These are phyloP conservation scores for Metaphire vulgaris DNA, from an alignment of 1,140 invertebrate genomes.

Conservation along the genomic window DNA sequence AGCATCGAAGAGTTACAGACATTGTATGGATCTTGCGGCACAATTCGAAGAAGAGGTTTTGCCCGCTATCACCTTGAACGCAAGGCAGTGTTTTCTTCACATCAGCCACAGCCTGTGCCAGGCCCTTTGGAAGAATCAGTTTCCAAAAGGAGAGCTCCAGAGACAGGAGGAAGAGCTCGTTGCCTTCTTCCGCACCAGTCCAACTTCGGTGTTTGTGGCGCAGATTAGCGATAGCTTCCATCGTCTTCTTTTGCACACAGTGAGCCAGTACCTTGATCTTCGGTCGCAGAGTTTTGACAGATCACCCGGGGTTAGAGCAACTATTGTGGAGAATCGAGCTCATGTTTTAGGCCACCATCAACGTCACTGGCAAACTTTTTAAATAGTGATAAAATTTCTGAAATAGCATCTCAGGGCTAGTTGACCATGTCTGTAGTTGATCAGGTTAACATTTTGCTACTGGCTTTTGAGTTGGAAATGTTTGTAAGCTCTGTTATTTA, in stretches of 20 bases:
- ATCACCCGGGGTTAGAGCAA: neutral
- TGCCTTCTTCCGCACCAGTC: neutral
- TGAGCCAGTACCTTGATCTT: neutral
- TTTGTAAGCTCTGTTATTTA: too few relatives aligned
- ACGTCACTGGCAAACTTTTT: neutral
- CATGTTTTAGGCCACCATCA: neutral
- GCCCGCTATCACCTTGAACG: neutral
- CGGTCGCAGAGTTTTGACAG: neutral
- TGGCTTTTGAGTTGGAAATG: too few relatives aligned
- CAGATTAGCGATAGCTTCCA: neutral
- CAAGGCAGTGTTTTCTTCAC: neutral
- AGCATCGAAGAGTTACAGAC: too few relatives aligned
- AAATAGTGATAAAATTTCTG: neutral
- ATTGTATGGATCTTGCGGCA: neutral
- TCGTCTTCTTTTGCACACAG: neutral
- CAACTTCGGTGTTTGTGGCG: neutral
- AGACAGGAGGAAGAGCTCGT: neutral
- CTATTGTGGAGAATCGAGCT: neutral
- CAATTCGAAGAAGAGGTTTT: neutral
- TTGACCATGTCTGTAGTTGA: too few relatives aligned
- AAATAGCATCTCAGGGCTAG: too few relatives aligned
- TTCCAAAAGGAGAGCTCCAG: neutral
- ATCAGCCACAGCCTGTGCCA: neutral
- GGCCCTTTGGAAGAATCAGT: neutral
- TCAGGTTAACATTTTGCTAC: too few relatives aligned